A percentile compares a stretch with the other conserved stretches of the same genome.
Conservation (phyloP, 2,797 vertebrate species). For the Pseudotriccus pelzelni region DNA sequence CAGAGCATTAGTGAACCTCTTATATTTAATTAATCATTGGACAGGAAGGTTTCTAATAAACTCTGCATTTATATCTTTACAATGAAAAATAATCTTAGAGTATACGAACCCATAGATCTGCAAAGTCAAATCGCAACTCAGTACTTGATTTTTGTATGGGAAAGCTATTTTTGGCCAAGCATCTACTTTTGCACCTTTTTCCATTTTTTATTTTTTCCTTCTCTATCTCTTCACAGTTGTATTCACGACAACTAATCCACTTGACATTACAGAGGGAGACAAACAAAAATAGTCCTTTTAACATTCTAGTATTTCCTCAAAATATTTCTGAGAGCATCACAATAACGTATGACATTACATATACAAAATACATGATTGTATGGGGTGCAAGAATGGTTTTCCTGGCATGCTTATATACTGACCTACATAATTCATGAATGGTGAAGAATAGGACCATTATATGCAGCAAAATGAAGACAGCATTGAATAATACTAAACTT, state of each 20-base stretch:
- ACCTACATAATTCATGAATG: constrained; percentile 57
- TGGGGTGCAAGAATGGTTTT: constrained; percentile 43
- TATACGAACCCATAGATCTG: not conserved
- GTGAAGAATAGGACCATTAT: constrained; percentile 40
- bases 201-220: not conserved
- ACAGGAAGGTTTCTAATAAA: not conserved
- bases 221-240: not conserved
- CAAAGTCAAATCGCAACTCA: not conserved
- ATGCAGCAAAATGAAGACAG: constrained; percentile 11
- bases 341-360: not conserved
- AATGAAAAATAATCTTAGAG: not conserved
- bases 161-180: not conserved
- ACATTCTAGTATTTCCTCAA: not conserved
- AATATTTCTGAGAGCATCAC: constrained; percentile 22
- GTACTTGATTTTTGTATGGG: not conserved
- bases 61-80: not conserved
- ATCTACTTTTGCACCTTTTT: not conserved
- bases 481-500: constrained; percentile 37
- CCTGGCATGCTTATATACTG: not conserved
- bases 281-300: not conserved
- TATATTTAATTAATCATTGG: not conserved
- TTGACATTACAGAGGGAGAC: not conserved
- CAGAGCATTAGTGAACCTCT: not conserved
- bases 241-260: not conserved
- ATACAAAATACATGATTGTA: constrained; percentile 33